phyloP scores from a whole-genome alignment of 2,797 vertebrate species.

The Semotilus atromaculatus region DNA sequence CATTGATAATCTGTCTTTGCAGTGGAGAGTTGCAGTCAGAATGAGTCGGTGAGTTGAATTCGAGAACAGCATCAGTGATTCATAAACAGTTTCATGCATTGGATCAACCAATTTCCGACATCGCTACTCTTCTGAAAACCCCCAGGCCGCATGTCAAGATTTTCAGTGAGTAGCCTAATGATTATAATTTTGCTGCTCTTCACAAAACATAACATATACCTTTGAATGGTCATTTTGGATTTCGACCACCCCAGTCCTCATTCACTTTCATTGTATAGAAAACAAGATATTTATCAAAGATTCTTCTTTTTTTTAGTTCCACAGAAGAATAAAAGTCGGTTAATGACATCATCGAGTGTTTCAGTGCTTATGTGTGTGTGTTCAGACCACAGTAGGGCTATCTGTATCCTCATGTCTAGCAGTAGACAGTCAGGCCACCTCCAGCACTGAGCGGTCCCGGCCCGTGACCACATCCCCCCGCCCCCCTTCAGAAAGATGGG shows the following conservation, averaged over 20 bases:
- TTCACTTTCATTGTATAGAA: not conserved
- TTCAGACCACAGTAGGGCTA: conserved; percentile 12
- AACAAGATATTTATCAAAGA: not conserved
- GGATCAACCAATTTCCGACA: not conserved
- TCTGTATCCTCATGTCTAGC: conserved; percentile 20
- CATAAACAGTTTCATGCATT: not conserved
- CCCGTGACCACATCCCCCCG: conserved; percentile 14
- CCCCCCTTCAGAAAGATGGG: not conserved
- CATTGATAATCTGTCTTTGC: not conserved
- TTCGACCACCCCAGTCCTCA: not conserved
- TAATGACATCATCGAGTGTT: not conserved
- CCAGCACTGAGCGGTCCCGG: conserved; percentile 24
- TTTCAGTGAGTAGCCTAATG: not conserved
- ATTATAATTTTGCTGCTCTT: not conserved
- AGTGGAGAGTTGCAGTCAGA: not conserved
- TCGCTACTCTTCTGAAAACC: not conserved
- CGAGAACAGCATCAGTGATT: not conserved
- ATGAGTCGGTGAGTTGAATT: not conserved
- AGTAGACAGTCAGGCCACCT: conserved; percentile 46
- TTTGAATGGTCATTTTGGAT: not conserved
- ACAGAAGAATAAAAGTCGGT: conserved; percentile 7
- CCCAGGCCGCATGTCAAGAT: not conserved
- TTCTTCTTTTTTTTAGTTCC: not conserved
- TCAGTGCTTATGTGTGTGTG: not conserved
- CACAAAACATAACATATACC: not conserved